These are phyloP conservation scores for Hirtodrosophila confusa DNA, from an alignment of 2,888 invertebrate genomes.

Conservation along the genomic window DNA sequence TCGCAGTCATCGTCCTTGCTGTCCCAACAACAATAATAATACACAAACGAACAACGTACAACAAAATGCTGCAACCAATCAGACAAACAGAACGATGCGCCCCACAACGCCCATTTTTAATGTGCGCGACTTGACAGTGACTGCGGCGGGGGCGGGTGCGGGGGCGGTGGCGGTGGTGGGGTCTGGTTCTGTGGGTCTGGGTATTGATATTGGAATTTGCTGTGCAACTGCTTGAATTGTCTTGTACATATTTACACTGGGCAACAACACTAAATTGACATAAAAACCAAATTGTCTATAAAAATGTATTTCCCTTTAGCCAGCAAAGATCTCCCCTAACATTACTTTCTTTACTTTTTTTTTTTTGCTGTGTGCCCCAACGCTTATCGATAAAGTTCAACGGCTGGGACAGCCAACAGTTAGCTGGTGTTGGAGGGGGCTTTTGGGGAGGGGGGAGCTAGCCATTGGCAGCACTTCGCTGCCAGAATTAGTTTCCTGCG, in stretches of 20 bases:
- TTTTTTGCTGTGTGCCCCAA: conserved; percentile 28
- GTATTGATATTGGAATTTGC: conserved; percentile 51
- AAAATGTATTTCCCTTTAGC: conserved; percentile 78
- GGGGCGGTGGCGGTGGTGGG: neutral
- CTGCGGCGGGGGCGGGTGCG: too few species aligned
- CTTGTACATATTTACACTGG: conserved; percentile 72
- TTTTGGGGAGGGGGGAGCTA: neutral
- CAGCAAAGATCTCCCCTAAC: conserved; percentile 60
- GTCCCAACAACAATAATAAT: conserved; percentile 53
- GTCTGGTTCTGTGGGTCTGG: conserved; percentile 23
- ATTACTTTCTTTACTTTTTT: conserved; percentile 28
- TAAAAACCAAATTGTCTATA: conserved; percentile 79
- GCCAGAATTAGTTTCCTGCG: conserved; percentile 71
- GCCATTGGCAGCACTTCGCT: conserved; percentile 58
- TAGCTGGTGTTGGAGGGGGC: neutral
- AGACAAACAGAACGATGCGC: conserved; percentile 47
- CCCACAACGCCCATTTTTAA: conserved; percentile 74
- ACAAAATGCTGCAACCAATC: conserved; percentile 66
- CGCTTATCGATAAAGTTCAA: conserved; percentile 78
- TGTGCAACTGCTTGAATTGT: conserved; percentile 75
- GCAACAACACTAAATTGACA: conserved; percentile 78
- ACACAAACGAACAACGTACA: conserved; percentile 30
- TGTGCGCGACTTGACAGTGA: conserved; percentile 36
- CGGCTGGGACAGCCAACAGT: conserved; percentile 36
- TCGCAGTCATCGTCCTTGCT: conserved; percentile 68